These are phyloP conservation scores for Pammene fasciana DNA, from an alignment of 2,888 invertebrate species.

Conservation along the genomic window DNA sequence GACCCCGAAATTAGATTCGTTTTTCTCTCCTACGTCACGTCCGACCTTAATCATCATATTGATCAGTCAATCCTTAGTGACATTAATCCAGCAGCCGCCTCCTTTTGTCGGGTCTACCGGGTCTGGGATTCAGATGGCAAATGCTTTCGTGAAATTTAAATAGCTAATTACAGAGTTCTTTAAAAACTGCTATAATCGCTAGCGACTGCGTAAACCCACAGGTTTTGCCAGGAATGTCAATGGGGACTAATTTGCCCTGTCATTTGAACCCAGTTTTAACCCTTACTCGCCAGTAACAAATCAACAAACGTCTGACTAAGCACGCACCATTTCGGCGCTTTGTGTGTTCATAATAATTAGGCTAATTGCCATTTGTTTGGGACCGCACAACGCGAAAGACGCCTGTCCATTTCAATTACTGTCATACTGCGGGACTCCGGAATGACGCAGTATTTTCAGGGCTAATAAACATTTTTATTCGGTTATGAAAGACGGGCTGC, in stretches of 20 bases:
- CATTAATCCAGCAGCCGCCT: too few relatives aligned
- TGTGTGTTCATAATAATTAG: conserved; percentile 54
- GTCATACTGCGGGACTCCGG: conserved; percentile 52
- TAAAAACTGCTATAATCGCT: too few relatives aligned
- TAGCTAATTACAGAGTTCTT: too few relatives aligned
- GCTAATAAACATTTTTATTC: conserved; percentile 66
- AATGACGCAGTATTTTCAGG: conserved; percentile 57
- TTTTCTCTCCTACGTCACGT: too few relatives aligned
- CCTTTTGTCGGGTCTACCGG: too few relatives aligned
- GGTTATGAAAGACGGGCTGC: conserved; percentile 57
- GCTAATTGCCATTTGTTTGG: conserved; percentile 59
- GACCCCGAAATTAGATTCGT: too few relatives aligned
- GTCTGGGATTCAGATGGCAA: too few relatives aligned
- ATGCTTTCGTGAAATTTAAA: too few relatives aligned
- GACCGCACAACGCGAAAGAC: conserved; percentile 59
- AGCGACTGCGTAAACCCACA: not conserved
- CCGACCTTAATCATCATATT: too few relatives aligned
- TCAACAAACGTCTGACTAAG: conserved; percentile 9
- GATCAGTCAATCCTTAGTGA: too few relatives aligned
- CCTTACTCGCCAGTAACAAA: not conserved
- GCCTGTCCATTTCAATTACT: conserved; percentile 73
- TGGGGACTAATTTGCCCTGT: not conserved
- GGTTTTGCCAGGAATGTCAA: not conserved
- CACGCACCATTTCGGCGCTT: conserved; percentile 33
- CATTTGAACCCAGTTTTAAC: not conserved